phyloP scores from a whole-genome alignment of 2,797 vertebrate genomes.

The Rhynchonycteris naso region DNA sequence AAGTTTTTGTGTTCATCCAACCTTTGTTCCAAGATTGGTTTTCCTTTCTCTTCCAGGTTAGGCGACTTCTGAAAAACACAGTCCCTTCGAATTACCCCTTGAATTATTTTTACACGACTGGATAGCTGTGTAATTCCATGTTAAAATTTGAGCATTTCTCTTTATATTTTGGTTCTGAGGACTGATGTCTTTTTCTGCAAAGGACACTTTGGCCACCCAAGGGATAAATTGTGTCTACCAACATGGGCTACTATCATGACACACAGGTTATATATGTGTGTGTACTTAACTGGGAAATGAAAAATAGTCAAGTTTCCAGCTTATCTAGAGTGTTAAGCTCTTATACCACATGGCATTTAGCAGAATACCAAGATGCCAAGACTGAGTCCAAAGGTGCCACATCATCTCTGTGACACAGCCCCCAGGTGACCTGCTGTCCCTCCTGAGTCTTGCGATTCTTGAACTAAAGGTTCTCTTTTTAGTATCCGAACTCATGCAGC shows the following conservation, averaged over 20 bases:
- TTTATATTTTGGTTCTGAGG: neutral
- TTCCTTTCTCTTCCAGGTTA: conserved; percentile 76
- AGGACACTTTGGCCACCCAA: neutral
- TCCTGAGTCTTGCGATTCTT: neutral
- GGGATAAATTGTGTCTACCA: neutral
- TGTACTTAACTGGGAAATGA: neutral
- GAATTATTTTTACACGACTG: neutral
- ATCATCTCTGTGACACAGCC: neutral
- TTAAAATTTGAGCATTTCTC: neutral
- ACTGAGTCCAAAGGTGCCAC: accelerated
- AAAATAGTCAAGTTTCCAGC: neutral
- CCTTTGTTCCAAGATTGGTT: conserved; percentile 68
- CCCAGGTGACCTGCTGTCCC: neutral
- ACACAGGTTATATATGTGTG: neutral
- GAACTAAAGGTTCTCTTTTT: neutral
- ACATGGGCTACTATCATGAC: neutral
- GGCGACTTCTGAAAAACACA: conserved; percentile 75
- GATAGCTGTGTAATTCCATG: neutral
- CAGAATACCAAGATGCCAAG: neutral
- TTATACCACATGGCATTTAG: neutral
- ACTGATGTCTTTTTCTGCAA: neutral
- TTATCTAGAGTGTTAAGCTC: neutral
- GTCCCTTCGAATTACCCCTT: neutral
- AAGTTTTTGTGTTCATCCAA: conserved; percentile 61
- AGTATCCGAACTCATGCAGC: neutral